Base-by-base conservation (phyloP, 2,113 vertebrate species). In the Alces alces region DNA sequence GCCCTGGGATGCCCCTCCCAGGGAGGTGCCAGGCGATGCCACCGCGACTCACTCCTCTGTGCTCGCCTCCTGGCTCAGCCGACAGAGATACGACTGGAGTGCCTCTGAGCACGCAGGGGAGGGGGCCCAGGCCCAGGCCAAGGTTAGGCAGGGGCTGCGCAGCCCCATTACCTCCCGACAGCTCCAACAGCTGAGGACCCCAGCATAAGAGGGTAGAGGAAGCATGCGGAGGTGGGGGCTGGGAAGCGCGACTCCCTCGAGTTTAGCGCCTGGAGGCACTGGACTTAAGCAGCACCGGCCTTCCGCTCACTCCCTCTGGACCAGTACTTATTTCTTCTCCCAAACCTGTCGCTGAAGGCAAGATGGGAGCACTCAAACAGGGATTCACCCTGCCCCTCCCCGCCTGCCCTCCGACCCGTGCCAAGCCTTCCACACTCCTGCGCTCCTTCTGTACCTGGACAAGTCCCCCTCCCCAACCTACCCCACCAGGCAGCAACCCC, bases 101-200 rank as follows among this genome's bases (percentile, higher is more conserved):
- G n/a, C n/a, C n/a, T 39, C 66, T 5, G 21, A 39, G n/a, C 19
- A 70, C 2, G 10, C 66, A 70, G 19, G n/a, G 66, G 66, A 70
- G 19, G 19, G n/a, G 66, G 5, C 66, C n/a, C 10, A 23, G 66
- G 5, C 66, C n/a, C 10, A 23, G 66, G 10, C 66, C 66, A 70
- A 70, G 19, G 64, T 23, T 39, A 39, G 66, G 66, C 66, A 23
- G n/a, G n/a, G 19, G 66, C n/a, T 39, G n/a, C 0, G 2, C n/a
- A 70, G 66, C n/a, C 5, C 0, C 19, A 23, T 5, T 21, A 6
- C 19, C 5, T 1, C 5, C 0, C 4, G 1, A 70, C 66, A 39
- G 66, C 66, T 39, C 10, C n/a, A 23, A 39, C 17, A 1, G 64
- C 2, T 1, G n/a, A 36, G 21, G n/a, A 12, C 19, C 9, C n/a